Evolutionary conservation across 2,888 invertebrate species (phyloP), one percentile per base, ranked within the genome.

Genomic region (Mimumesa dahlbomi): DNA sequence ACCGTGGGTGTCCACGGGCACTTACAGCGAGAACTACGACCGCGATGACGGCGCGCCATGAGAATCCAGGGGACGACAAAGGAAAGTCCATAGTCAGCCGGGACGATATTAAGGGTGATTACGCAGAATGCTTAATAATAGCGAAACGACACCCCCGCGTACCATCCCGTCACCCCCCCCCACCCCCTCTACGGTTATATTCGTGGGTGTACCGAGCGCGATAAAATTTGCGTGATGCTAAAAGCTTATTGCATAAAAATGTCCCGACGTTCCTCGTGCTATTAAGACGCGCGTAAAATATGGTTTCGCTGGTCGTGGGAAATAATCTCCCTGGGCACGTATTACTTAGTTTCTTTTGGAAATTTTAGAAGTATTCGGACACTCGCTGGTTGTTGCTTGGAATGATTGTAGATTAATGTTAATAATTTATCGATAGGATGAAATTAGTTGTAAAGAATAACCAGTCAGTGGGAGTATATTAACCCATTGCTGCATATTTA

Each of bases 71-170:
- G 40, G 45, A 13, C 9, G 76, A 84, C 81, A 80, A 81, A 72
- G 76, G 78, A 75, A 79, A 80, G 77, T 75, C 71, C 74, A 57
- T 56, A 79, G 82, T 75, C 78, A 62, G 56, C 65, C 54, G 18
- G 14, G 46, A 59, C 71, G 62, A 71, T 73, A 79, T 82, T 77
- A 76, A 72, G 64, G 75, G 70, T 77, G 82, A 79, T 82, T 84
- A 82, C 69, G 63, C 73, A 72, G 77, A 81, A 82, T 76, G 77
- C 81, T 81, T 82, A 67, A 72, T 69, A 72, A 69, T 50, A 53
- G 49, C 31, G 50, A 31, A 36, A 18, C 49, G 13, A 14, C 36
- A 29, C n/a, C 9, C 13, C 48, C 52, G 43, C 48, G 36, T 52
- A 31, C 56, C 59, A 46, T 46, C 36, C 36, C 56, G 36, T 59